Evolutionary conservation across 1,140 invertebrate species (phyloP).

Genomic region (Halesus radiatus): DNA sequence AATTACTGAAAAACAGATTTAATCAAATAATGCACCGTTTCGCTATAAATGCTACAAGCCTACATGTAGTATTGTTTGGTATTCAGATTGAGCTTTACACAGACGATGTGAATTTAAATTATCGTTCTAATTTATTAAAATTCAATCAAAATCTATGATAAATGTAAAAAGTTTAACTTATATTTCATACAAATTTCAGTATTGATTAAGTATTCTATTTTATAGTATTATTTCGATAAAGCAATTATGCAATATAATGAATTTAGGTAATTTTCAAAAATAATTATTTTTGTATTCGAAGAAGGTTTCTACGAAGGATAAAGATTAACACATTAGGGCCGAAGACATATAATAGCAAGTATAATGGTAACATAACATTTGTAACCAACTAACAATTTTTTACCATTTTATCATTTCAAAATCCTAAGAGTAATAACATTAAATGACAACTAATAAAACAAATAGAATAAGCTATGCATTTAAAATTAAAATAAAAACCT

Average conservation of each 20-base stretch:
- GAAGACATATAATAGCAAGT: neutral
- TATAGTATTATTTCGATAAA: neutral
- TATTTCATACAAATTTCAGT: neutral
- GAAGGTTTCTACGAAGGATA: neutral
- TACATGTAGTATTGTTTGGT: too few species aligned
- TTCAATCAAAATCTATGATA: neutral
- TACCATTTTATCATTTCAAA: neutral
- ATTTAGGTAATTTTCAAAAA: neutral
- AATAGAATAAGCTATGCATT: too few species aligned
- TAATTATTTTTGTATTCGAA: neutral
- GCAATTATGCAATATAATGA: neutral
- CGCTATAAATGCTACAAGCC: neutral
- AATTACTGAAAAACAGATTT: too few species aligned
- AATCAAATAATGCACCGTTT: too few species aligned
- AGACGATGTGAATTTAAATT: neutral
- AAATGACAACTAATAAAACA: too few species aligned
- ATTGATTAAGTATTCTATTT: neutral
- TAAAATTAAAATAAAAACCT: too few species aligned
- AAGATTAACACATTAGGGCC: constrained; percentile 8
- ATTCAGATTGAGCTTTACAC: constrained; percentile 15
- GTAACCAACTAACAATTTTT: neutral
- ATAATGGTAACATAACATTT: neutral
- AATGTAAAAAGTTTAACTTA: neutral
- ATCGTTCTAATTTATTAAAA: neutral
- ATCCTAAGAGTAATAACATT: constrained; percentile 27